Percentiles rank a stretch among this genome's conserved stretches.
Evolutionary conservation across 2,113 vertebrate species (phyloP).

Genomic region (Vidua macroura): DNA sequence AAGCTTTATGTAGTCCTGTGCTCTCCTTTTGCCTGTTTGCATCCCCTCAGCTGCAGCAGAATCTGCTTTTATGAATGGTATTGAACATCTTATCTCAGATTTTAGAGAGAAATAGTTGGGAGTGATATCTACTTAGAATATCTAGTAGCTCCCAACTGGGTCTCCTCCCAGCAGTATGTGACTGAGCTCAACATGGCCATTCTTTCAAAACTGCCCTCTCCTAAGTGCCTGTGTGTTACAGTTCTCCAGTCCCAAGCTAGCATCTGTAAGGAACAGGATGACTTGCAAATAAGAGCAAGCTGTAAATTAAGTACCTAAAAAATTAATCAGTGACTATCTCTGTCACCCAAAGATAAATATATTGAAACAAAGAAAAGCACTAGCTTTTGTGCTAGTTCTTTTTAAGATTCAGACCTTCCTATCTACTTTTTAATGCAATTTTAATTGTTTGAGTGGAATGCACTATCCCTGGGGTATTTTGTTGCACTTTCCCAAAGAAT

Average conservation of each 20-base stretch:
- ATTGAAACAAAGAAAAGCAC: slow-evolving; percentile 22
- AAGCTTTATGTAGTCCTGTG: background rate
- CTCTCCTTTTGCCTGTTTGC: background rate
- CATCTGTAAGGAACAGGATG: slow-evolving; percentile 12
- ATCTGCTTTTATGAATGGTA: background rate
- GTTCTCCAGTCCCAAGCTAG: background rate
- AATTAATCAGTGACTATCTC: slow-evolving; percentile 42
- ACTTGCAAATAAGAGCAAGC: slow-evolving; percentile 32
- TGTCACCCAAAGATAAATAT: slow-evolving; percentile 48
- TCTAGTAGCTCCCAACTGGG: background rate
- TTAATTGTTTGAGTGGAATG: slow-evolving; percentile 66
- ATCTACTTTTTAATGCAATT: slow-evolving; percentile 63
- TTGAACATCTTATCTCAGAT: background rate
- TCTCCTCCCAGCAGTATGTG: background rate
- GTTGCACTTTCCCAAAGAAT: slow-evolving; percentile 66
- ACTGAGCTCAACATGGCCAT: background rate
- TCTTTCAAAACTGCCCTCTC: background rate
- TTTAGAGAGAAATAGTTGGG: background rate
- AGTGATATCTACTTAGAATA: background rate
- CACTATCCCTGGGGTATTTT: slow-evolving; percentile 47
- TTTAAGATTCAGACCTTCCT: slow-evolving; percentile 38
- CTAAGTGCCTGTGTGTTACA: background rate
- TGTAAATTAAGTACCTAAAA: slow-evolving; percentile 45
- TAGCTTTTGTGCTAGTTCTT: slow-evolving; percentile 31
- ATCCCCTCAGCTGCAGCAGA: background rate